Evolutionary conservation across 2,113 vertebrate genomes (phyloP).

Genomic region (Sapayoa aenigma): DNA sequence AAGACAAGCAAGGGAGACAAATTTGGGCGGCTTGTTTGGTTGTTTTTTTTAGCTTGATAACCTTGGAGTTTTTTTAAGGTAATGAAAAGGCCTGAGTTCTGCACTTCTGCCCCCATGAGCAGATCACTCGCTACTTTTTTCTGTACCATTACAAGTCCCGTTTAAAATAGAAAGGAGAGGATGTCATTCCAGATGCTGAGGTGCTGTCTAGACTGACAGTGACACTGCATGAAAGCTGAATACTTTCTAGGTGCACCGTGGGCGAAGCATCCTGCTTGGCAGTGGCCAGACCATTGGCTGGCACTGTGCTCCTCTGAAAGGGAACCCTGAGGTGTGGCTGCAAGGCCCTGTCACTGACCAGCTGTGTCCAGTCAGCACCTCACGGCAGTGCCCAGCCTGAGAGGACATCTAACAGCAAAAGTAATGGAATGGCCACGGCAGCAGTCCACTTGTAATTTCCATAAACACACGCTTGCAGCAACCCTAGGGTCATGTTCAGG

Average conservation of each 20-base stretch:
- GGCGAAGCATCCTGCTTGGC: accelerated
- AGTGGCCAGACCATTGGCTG: background rate
- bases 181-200: background rate
- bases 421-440: background rate
- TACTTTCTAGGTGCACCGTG: background rate
- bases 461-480: background rate
- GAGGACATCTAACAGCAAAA: background rate
- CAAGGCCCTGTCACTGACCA: background rate
- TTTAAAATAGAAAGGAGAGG: background rate
- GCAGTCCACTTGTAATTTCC: background rate
- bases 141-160: background rate
- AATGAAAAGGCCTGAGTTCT: background rate
- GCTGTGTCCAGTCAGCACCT: background rate
- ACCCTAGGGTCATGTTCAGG: background rate
- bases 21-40: background rate
- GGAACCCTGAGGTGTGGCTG: background rate
- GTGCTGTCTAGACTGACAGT: background rate
- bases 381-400: background rate
- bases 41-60: background rate
- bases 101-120: background rate
- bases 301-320: background rate
- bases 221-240: background rate
- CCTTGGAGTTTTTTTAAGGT: accelerated
- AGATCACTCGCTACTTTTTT: background rate
- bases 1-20: background rate